phyloP scores from a whole-genome alignment of 2,888 invertebrate species.

The Sarcophaga rosellei region DNA sequence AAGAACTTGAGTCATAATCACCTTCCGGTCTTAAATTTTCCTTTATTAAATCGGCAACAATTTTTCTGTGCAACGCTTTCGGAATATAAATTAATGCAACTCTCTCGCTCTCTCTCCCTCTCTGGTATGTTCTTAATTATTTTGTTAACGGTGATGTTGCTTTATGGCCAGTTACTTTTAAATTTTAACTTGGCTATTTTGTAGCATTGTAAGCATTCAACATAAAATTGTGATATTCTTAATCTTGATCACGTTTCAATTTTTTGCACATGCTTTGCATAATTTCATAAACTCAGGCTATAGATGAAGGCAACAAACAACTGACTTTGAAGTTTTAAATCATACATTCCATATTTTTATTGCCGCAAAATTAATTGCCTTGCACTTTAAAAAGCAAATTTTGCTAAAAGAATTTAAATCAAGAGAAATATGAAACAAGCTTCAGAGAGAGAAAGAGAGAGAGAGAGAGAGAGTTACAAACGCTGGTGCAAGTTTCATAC shows the following conservation, averaged over 20 bases:
- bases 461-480: too few species aligned
- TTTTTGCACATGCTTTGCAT: constrained; percentile 79
- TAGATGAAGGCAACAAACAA: constrained; percentile 9
- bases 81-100: neutral
- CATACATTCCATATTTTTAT: too few species aligned
- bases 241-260: constrained; percentile 75
- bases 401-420: too few species aligned
- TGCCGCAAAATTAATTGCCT: too few species aligned
- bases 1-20: neutral
- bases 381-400: too few species aligned
- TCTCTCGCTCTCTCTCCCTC: too few species aligned
- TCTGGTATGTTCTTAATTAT: neutral
- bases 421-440: too few species aligned
- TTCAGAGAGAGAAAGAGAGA: too few species aligned
- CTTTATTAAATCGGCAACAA: neutral
- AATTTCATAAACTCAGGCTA: constrained; percentile 61
- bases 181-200: too few species aligned
- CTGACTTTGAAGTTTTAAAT: too few species aligned
- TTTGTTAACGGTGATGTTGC: neutral
- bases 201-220: neutral
- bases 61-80: too few species aligned
- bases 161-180: neutral
- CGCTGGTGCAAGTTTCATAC: too few species aligned
- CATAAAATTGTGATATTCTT: neutral
- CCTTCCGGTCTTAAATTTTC: neutral